Conservation (phyloP, 2,888 invertebrate species). For the Drepana falcataria region DNA sequence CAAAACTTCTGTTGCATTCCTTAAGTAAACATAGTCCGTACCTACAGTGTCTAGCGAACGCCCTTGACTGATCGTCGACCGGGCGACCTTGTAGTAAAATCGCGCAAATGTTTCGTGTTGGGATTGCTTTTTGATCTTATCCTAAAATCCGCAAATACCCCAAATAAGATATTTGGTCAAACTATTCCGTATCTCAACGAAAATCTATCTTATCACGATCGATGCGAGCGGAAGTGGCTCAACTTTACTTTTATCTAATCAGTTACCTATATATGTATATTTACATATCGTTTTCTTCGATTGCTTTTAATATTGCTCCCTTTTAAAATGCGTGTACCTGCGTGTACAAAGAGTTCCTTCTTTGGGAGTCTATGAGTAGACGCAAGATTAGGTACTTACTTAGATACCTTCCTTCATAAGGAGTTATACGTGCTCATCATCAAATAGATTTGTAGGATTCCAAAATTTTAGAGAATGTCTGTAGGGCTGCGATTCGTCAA, state of each 20-base stretch:
- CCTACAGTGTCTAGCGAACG: conserved; percentile 62
- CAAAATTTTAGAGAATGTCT: conserved; percentile 7
- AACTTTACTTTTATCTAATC: background rate
- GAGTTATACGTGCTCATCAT: too few relatives aligned
- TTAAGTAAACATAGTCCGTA: conserved; percentile 33
- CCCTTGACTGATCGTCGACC: conserved; percentile 74
- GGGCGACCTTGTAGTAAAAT: conserved; percentile 60
- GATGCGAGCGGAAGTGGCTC: background rate
- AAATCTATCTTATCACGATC: background rate
- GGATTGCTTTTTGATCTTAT: conserved; percentile 48
- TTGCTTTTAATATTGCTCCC: background rate
- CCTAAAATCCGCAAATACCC: conserved; percentile 5
- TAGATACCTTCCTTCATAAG: too few relatives aligned
- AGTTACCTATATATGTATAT: background rate
- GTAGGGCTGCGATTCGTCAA: conserved; percentile 25
- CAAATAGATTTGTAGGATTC: background rate
- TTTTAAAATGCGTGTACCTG: background rate
- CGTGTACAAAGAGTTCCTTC: too few relatives aligned
- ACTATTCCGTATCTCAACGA: background rate
- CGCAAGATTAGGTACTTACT: too few relatives aligned
- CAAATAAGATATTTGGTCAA: background rate
- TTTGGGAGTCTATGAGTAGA: too few relatives aligned
- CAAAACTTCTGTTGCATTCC: conserved; percentile 33
- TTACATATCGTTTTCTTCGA: background rate
- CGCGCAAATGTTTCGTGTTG: conserved; percentile 64